Evolutionary conservation across 1,140 invertebrate genomes (phyloP), one percentile per base, ranked within the genome.

Genomic region (Drosophila mayri): DNA sequence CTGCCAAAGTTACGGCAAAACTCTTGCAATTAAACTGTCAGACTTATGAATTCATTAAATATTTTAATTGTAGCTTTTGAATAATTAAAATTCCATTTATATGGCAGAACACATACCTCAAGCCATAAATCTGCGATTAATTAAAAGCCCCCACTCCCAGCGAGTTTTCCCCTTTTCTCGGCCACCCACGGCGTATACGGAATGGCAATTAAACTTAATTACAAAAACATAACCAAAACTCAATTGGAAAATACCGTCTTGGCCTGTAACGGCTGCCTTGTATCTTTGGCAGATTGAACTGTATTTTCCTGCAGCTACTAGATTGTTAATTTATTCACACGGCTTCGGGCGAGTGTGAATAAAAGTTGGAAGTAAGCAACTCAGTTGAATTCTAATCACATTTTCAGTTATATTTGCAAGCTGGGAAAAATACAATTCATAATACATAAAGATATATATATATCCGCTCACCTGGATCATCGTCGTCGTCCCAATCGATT

Each of bases 401-500:
- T 54, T 71, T 52, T 54, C 8, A 14, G 30, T 6, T 52, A 0
- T 20, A 14, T 52, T 32, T 25, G 3, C 14, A 47, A 0, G 5
- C 14, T 28, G 8, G 22, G 11, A 30, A 10, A 28, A 11, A 16
- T 30, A 8, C 16, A 14, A 8, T 32, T 18, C 1, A 32, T 18
- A 7, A 18, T 30, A 30, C 11, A 47, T 28, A n/a, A n/a, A 49
- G 25, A 18, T 16, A 30, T 18, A 11, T 30, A 5, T 18, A 4
- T 47, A 14, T 16, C 63, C 75, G 92, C 92, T 92, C 78, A 93
- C 92, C 92, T 92, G 92, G 92, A 92, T 93, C 92, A 79, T 93
- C 92, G 60, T 93, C 92, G 64, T 93, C 92, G 67, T 93, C 92
- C 92, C 92, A 93, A 81, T 93, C 92, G 65, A 93, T 93, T 91